Conservation (phyloP, 2,797 vertebrate genomes). For the Chaunax sp. region DNA sequence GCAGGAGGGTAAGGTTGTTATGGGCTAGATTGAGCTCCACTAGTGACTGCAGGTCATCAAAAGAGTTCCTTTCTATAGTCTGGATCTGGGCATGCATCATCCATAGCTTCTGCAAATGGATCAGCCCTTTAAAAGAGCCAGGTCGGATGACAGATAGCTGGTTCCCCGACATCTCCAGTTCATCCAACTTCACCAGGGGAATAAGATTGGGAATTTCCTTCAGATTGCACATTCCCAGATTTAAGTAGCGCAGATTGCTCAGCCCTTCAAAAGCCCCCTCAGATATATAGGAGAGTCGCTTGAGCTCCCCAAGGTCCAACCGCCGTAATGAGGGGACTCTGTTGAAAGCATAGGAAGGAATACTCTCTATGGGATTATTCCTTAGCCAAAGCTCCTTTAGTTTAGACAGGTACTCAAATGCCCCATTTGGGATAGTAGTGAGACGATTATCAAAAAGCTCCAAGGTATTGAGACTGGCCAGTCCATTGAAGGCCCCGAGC, state of each 20-base stretch:
- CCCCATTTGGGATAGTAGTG: conserved; percentile 98
- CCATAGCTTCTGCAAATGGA: conserved; percentile 99
- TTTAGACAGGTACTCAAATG: conserved; percentile 99
- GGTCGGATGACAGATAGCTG: conserved; percentile 94
- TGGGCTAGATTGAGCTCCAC: conserved; percentile 99
- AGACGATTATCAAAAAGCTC: conserved; percentile 99
- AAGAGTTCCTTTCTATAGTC: conserved; percentile 98
- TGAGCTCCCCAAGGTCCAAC: conserved; percentile 96
- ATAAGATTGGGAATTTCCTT: conserved; percentile 99
- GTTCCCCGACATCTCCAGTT: conserved; percentile 99
- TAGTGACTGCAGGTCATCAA: conserved; percentile 98
- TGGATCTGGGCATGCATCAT: conserved; percentile 99
- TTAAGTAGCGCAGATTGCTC: conserved; percentile 98
- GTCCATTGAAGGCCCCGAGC: conserved; percentile 98
- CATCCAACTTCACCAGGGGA: conserved; percentile 95
- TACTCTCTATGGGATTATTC: conserved; percentile 99
- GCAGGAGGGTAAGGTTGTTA: conserved; percentile 97
- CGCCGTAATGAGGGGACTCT: conserved; percentile 96
- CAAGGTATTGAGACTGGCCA: conserved; percentile 98
- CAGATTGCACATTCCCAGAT: conserved; percentile 99
- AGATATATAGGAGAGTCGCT: conserved; percentile 98
- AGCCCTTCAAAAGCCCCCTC: conserved; percentile 99
- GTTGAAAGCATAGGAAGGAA: conserved; percentile 99
- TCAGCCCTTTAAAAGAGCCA: conserved; percentile 97
- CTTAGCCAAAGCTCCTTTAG: conserved; percentile 99